phyloP scores from a whole-genome alignment of 1,140 invertebrate genomes.

The Prorops nasuta region DNA sequence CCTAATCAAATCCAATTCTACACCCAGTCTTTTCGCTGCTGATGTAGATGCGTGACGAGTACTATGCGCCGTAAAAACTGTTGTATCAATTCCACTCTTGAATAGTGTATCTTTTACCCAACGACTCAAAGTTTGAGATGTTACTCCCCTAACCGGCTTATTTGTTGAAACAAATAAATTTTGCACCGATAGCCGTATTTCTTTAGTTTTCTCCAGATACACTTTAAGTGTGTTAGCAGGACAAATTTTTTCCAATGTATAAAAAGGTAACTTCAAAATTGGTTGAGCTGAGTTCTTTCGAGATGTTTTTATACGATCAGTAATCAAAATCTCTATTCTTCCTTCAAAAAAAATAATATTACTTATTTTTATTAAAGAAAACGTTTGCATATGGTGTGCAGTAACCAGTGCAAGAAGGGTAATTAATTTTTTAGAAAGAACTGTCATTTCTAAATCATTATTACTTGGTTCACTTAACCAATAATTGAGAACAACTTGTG shows the following conservation, averaged over 20 bases:
- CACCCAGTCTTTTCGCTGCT: neutral
- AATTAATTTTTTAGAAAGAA: conserved; percentile 19
- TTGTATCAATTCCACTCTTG: conserved; percentile 12
- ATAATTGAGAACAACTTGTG: conserved; percentile 20
- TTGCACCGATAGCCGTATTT: neutral
- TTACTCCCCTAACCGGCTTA: conserved; percentile 13
- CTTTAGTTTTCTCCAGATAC: conserved; percentile 2
- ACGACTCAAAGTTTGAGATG: conserved; percentile 15
- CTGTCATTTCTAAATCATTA: conserved; percentile 12
- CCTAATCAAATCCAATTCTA: neutral
- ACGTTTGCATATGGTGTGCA: conserved; percentile 18
- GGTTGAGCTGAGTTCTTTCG: neutral
- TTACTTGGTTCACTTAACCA: conserved; percentile 1
- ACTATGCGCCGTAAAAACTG: conserved; percentile 13
- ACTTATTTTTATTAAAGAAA: conserved; percentile 9
- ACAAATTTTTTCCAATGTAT: neutral
- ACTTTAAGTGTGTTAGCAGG: neutral
- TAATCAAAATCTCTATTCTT: conserved; percentile 7
- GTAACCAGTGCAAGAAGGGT: conserved; percentile 20
- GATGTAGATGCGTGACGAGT: conserved; percentile 1
- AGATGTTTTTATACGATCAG: conserved; percentile 8
- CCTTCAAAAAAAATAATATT: neutral
- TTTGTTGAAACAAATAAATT: conserved; percentile 13
- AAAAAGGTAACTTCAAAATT: conserved; percentile 4
- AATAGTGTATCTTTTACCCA: conserved; percentile 16